phyloP scores from a whole-genome alignment of 2,888 invertebrate genomes.

The Lasioglossum vierecki region DNA sequence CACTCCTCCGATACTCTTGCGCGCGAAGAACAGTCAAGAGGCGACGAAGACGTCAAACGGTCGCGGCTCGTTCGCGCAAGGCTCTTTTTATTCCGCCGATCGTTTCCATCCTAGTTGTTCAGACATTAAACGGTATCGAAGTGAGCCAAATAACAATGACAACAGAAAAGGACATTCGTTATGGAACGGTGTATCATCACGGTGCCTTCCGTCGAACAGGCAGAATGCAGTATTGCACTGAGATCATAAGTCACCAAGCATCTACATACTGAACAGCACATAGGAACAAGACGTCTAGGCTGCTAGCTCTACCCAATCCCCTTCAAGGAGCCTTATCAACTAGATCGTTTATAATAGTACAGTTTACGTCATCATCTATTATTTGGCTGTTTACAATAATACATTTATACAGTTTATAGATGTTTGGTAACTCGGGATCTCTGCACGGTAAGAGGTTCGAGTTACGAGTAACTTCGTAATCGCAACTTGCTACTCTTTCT shows the following conservation, averaged over 20 bases:
- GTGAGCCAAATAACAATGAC: conserved; percentile 52
- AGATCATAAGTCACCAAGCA: background rate
- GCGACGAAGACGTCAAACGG: conserved; percentile 43
- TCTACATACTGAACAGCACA: background rate
- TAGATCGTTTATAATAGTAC: background rate
- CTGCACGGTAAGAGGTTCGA: background rate
- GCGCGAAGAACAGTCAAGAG: background rate
- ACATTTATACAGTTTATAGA: background rate
- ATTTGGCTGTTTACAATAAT: background rate
- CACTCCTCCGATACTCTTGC: conserved; percentile 31
- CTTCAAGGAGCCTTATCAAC: background rate
- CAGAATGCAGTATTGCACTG: too few relatives aligned
- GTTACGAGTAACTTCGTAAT: background rate
- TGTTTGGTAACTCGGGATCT: background rate
- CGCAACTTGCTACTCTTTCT: background rate
- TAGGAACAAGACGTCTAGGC: background rate
- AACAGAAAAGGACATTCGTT: background rate
- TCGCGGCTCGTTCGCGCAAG: conserved; percentile 25
- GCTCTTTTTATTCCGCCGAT: conserved; percentile 12
- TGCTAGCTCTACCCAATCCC: background rate
- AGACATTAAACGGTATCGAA: conserved; percentile 49
- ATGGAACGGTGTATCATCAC: background rate
- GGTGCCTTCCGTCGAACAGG: background rate
- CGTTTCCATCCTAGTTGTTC: conserved; percentile 37
- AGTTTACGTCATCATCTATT: background rate